These are phyloP conservation scores for Stratiomys singularior DNA, from an alignment of 2,888 invertebrate genomes.

Conservation along the genomic window DNA sequence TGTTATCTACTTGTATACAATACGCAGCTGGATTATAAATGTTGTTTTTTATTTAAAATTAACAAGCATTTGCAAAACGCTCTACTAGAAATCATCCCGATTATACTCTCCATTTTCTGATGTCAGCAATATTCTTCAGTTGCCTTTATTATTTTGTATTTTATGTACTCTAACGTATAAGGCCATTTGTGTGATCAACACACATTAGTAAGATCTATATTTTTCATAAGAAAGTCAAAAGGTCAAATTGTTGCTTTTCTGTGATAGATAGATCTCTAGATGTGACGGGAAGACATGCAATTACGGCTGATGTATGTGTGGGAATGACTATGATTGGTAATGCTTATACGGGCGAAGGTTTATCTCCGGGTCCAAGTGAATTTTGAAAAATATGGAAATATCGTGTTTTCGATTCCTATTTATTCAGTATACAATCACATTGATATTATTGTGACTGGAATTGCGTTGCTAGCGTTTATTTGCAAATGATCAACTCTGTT, in stretches of 20 bases:
- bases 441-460: not conserved
- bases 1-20: slow-evolving; percentile 8
- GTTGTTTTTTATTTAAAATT: slow-evolving; percentile 7
- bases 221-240: slow-evolving; percentile 32
- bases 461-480: not conserved
- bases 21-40: slow-evolving; percentile 15
- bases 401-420: not conserved
- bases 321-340: slow-evolving; percentile 7
- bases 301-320: not conserved
- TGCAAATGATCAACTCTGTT: slow-evolving; percentile 4
- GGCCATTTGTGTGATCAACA: slow-evolving; percentile 37
- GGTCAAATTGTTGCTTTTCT: slow-evolving; percentile 30
- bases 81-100: not conserved
- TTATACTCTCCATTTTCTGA: slow-evolving; percentile 24
- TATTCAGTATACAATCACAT: not conserved
- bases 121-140: slow-evolving; percentile 33
- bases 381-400: slow-evolving; percentile 11
- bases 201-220: slow-evolving; percentile 14
- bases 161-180: slow-evolving; percentile 15
- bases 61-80: not conserved
- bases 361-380: slow-evolving; percentile 9
- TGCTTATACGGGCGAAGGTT: not conserved
- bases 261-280: slow-evolving; percentile 45
- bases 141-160: slow-evolving; percentile 21
- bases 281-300: not conserved